These are phyloP conservation scores for Alosa sapidissima DNA, from an alignment of 2,797 vertebrate species.

Conservation along the genomic window DNA sequence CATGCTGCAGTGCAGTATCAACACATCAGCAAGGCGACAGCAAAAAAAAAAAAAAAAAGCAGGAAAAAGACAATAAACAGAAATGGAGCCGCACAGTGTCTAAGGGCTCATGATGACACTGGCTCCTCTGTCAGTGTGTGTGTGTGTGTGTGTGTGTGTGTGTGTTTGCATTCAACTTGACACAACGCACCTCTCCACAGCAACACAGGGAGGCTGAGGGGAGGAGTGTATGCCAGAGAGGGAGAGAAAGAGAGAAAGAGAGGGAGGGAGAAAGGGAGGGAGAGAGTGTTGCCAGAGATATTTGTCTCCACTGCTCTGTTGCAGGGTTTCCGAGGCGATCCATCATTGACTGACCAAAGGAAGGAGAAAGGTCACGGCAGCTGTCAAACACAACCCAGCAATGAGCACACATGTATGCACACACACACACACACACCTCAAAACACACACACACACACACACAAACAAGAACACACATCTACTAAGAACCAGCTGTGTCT, in stretches of 20 bases:
- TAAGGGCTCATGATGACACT: not conserved
- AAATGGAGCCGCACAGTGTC: not conserved
- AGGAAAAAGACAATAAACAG: not conserved
- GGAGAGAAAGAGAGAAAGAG: not conserved
- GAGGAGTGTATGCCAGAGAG: not conserved
- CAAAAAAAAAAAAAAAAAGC: not conserved
- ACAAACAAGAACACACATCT: not conserved
- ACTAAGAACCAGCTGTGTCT: no score
- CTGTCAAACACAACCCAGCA: not conserved
- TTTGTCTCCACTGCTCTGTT: no score
- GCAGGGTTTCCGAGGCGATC: no score
- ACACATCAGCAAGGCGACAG: not conserved
- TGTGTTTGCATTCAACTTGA: not conserved
- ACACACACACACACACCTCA: no score
- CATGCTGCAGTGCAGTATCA: constrained; percentile 34
- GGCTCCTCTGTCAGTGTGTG: not conserved
- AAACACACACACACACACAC: not conserved
- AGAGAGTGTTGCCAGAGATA: not conserved
- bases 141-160: no score
- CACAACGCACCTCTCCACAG: not conserved
- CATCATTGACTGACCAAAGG: not conserved
- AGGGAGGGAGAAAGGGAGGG: no score
- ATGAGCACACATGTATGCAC: no score
- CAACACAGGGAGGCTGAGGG: not conserved
- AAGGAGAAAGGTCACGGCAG: no score